Percentiles rank a stretch among this genome's conserved stretches.
Conservation (phyloP, 2,797 vertebrate species). For the Molossus alvarezi region DNA sequence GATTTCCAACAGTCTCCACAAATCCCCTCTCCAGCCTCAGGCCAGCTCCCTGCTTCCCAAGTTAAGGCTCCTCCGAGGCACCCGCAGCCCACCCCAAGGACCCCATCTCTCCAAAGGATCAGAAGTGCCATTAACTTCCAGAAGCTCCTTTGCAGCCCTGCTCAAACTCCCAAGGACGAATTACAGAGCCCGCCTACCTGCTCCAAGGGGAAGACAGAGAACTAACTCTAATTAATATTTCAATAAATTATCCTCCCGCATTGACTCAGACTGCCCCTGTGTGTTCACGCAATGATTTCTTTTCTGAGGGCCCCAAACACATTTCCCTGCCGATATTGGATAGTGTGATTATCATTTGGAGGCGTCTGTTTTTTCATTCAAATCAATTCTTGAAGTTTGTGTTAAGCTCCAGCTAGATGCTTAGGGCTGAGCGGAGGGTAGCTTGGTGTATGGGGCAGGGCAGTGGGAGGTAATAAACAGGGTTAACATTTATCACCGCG, state of each 20-base stretch:
- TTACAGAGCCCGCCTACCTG: conserved; percentile 58
- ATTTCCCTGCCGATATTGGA: neutral
- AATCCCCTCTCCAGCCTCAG: neutral
- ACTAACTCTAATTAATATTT: conserved; percentile 80
- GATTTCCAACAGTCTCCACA: accelerated
- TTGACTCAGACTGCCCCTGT: conserved; percentile 57
- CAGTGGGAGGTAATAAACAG: conserved; percentile 9
- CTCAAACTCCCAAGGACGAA: neutral
- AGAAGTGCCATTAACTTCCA: neutral
- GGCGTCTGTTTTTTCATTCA: neutral
- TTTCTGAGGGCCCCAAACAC: conserved; percentile 41
- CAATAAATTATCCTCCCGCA: conserved; percentile 70
- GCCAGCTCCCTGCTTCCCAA: neutral
- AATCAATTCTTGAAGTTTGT: conserved; percentile 65
- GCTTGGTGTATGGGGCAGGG: too few species aligned
- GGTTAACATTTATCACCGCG: neutral
- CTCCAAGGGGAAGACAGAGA: conserved; percentile 53
- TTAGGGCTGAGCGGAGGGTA: neutral
- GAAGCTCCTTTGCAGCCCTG: neutral
- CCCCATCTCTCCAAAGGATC: neutral
- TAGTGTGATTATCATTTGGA: conserved; percentile 32
- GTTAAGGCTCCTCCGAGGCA: neutral
- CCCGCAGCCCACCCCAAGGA: neutral
- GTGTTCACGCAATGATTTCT: conserved; percentile 52
- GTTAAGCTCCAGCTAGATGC: conserved; percentile 17